Conservation (phyloP, 1,140 invertebrate genomes). For the honey bee (Apis mellifera) region Amel_HAv3.1 CM009936.2:1795001-1795500, state of each 20-base stretch:
- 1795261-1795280: neutral
- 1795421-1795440: constrained; percentile 94
- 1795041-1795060: no score
- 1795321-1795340: constrained; percentile 91
- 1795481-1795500: neutral
- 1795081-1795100: no score
- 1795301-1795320: constrained; percentile 89
- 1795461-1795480: constrained; percentile 32
- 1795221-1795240: no score
- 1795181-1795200: no score
- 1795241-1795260: neutral
- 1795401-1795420: constrained; percentile 91
- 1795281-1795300: constrained; percentile 83
- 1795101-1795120: no score
- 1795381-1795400: constrained; percentile 95
- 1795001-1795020: no score
- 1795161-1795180: no score
- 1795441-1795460: constrained; percentile 91
- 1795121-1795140: no score
- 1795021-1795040: no score
- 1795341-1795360: constrained; percentile 92
- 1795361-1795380: constrained; percentile 88
- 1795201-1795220: no score
- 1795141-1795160: no score
- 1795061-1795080: no score